These are phyloP conservation scores for Bagarius yarrelli DNA, from an alignment of 2,113 vertebrate species.

Conservation along the genomic window DNA sequence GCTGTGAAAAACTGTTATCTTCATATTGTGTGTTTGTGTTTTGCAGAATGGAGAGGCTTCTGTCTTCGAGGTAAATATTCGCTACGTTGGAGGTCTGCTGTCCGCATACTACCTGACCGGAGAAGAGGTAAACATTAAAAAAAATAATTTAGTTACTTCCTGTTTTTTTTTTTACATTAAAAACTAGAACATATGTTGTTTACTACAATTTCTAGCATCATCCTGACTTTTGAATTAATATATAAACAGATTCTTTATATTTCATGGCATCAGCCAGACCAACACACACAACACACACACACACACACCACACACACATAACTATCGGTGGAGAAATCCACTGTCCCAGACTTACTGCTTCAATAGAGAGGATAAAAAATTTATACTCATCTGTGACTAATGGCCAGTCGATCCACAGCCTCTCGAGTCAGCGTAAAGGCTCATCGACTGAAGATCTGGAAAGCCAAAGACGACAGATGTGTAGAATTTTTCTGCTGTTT, in stretches of 20 bases:
- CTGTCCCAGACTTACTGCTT: neutral
- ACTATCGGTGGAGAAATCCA: neutral
- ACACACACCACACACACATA: neutral
- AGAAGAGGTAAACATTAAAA: slow-evolving; percentile 77
- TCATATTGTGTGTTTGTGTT: slow-evolving; percentile 39
- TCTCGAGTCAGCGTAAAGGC: neutral
- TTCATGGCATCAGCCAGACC: slow-evolving; percentile 4
- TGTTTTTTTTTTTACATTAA: neutral
- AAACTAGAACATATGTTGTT: no score
- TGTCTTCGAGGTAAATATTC: slow-evolving; percentile 98
- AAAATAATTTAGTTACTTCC: neutral
- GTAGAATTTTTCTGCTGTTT: slow-evolving; percentile 1
- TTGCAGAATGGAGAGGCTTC: slow-evolving; percentile 93
- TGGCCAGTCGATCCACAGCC: neutral
- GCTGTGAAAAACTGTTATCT: no score
- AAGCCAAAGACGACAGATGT: neutral
- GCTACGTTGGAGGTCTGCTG: slow-evolving; percentile 90
- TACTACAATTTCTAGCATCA: no score
- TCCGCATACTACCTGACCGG: slow-evolving; percentile 87
- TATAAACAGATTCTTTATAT: neutral
- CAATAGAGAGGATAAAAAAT: neutral
- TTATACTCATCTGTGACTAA: neutral
- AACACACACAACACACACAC: neutral
- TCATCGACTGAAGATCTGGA: neutral
- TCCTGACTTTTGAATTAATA: neutral